Evolutionary conservation across 2,797 vertebrate species (phyloP).

Genomic region (Trematomus bernacchii): DNA sequence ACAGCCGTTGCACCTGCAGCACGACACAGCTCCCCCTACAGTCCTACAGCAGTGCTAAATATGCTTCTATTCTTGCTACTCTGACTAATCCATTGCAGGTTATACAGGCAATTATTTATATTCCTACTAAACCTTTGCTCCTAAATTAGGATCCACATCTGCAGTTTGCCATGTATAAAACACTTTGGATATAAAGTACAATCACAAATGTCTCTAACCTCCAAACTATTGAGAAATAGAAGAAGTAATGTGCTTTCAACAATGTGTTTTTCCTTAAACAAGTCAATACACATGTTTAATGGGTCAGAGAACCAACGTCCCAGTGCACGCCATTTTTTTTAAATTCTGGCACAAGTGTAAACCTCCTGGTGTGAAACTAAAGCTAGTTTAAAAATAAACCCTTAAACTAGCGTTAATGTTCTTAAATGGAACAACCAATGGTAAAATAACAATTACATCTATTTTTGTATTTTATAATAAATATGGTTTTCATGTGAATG

Average conservation of each 20-base stretch:
- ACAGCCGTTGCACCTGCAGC: conserved; percentile 71
- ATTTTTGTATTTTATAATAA: background rate
- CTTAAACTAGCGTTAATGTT: background rate
- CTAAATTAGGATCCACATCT: conserved; percentile 5
- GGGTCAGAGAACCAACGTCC: too few relatives aligned
- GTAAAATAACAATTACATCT: background rate
- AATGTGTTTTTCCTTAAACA: background rate
- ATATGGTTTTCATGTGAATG: background rate
- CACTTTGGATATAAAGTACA: background rate
- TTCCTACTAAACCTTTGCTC: background rate
- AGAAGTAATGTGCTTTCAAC: background rate
- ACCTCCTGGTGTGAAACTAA: too few relatives aligned
- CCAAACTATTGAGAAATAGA: background rate
- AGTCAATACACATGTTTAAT: background rate
- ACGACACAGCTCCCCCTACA: conserved; percentile 54
- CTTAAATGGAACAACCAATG: background rate
- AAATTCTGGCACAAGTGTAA: too few relatives aligned
- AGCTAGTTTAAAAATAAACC: too few relatives aligned
- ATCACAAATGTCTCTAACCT: background rate
- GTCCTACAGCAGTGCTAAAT: conserved; percentile 59
- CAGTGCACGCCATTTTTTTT: too few relatives aligned
- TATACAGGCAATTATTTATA: conserved; percentile 73
- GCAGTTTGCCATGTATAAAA: background rate
- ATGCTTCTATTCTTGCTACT: conserved; percentile 62
- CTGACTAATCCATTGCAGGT: conserved; percentile 70